Percentiles rank a stretch among this genome's conserved stretches.
These are phyloP conservation scores for Brachycybe producta DNA, from an alignment of 2,888 invertebrate species.

Conservation along the genomic window DNA sequence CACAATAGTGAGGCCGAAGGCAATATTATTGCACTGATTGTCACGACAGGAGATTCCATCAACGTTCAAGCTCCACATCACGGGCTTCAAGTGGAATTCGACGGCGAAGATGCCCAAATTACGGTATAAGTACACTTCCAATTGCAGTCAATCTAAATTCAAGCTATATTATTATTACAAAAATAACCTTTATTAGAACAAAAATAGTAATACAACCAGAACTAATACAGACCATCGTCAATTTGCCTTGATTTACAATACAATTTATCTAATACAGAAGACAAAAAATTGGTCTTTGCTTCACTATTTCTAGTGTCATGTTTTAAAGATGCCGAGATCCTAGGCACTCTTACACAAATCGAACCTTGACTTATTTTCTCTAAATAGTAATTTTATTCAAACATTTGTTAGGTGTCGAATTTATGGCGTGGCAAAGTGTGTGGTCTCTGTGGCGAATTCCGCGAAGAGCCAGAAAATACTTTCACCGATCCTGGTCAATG, in stretches of 20 bases:
- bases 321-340: too few relatives aligned
- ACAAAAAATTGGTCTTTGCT: too few relatives aligned
- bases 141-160: background rate
- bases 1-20: background rate
- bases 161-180: background rate
- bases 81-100: background rate
- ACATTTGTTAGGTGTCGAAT: slow-evolving; percentile 1
- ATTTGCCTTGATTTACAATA: too few relatives aligned
- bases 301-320: too few relatives aligned
- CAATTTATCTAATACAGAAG: too few relatives aligned
- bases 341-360: too few relatives aligned
- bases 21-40: background rate
- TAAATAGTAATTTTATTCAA: too few relatives aligned
- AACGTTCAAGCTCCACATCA: background rate
- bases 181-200: too few relatives aligned
- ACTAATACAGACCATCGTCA: too few relatives aligned
- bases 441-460: slow-evolving; percentile 6
- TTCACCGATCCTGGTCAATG: slow-evolving; percentile 9
- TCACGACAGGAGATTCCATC: background rate
- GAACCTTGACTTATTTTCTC: too few relatives aligned
- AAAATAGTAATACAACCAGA: too few relatives aligned
- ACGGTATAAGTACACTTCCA: background rate
- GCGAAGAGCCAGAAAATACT: background rate
- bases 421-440: slow-evolving; percentile 10
- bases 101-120: background rate